phyloP scores from a whole-genome alignment of 2,113 vertebrate genomes.

The Halcyon senegalensis region DNA sequence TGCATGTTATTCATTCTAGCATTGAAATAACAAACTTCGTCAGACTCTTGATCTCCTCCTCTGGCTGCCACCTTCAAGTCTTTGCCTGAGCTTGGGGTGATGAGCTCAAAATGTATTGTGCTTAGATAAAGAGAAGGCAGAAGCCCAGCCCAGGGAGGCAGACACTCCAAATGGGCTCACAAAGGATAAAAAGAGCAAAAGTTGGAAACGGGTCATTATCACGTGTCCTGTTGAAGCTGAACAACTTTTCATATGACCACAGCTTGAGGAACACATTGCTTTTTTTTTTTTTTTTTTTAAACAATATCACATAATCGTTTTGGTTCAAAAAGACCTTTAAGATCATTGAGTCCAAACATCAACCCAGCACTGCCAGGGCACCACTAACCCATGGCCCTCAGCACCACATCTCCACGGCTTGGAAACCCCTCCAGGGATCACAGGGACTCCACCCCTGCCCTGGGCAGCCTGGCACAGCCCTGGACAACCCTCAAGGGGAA shows the following conservation, averaged over 20 bases:
- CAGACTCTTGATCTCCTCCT: neutral
- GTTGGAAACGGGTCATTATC: neutral
- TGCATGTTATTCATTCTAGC: neutral
- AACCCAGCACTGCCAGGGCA: too few species aligned
- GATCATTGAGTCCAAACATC: too few species aligned
- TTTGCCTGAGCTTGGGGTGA: neutral
- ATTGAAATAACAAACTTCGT: neutral
- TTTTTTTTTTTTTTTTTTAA: neutral
- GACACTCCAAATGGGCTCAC: neutral
- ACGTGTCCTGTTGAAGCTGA: fast-evolving
- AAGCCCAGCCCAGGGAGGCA: neutral
- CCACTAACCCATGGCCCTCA: too few species aligned
- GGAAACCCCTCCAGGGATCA: too few species aligned
- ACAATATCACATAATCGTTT: fast-evolving
- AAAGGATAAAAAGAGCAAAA: neutral
- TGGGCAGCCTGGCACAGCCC: too few species aligned
- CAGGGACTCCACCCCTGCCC: too few species aligned
- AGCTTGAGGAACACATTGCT: fast-evolving
- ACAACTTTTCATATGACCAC: too few species aligned
- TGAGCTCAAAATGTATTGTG: neutral
- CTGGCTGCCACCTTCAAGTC: neutral
- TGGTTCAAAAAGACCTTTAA: too few species aligned
- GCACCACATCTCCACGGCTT: too few species aligned
- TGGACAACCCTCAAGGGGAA: too few species aligned
- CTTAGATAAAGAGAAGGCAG: neutral